Conservation (phyloP, 2,797 vertebrate species). For the Fundulus diaphanus region DNA sequence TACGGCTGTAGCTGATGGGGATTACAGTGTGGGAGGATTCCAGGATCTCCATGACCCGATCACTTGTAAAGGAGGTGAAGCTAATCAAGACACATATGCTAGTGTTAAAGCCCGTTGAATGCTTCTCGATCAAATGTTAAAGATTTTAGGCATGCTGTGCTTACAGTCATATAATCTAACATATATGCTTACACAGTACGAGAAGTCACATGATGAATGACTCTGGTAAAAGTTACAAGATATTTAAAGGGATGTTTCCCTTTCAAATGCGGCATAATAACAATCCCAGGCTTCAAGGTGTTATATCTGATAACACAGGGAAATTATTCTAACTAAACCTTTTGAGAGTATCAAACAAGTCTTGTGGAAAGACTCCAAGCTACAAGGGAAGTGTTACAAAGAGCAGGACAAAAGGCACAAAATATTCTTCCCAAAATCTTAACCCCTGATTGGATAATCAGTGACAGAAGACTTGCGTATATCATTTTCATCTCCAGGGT, state of each 20-base stretch:
- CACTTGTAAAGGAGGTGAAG: constrained; percentile 67
- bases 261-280: constrained; percentile 52
- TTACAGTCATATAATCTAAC: constrained; percentile 26
- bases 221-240: no score
- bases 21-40: constrained; percentile 63
- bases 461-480: constrained; percentile 29
- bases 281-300: constrained; percentile 54
- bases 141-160: not conserved
- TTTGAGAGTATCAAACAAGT: constrained; percentile 59
- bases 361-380: constrained; percentile 62
- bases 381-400: constrained; percentile 35
- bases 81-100: constrained; percentile 49
- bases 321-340: constrained; percentile 74
- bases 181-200: constrained; percentile 32
- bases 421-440: constrained; percentile 25
- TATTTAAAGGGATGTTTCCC: constrained; percentile 58
- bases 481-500: constrained; percentile 31
- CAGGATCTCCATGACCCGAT: constrained; percentile 58
- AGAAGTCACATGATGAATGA: constrained; percentile 44
- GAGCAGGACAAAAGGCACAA: constrained; percentile 24
- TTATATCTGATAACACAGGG: constrained; percentile 66
- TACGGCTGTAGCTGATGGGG: constrained; percentile 44
- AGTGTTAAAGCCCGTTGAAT: constrained; percentile 32
- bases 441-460: constrained; percentile 11
- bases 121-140: constrained; percentile 13